Evolutionary conservation across 2,888 invertebrate species (phyloP).

Genomic region (Drosophila barbarae): DNA sequence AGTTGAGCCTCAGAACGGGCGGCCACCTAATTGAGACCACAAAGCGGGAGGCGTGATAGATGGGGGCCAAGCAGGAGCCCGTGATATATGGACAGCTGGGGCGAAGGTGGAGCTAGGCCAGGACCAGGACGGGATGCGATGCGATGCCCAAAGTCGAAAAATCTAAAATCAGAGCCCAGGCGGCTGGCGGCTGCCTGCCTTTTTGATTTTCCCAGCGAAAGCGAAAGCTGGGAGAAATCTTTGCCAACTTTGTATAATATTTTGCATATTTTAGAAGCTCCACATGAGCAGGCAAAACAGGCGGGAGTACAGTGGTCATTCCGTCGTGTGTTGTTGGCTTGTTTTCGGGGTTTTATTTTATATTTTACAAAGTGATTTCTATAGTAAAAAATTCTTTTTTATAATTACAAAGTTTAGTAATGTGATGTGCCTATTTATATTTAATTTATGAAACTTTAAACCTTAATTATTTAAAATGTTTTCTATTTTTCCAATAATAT

Average conservation of each 20-base stretch:
- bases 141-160: slow-evolving; percentile 31
- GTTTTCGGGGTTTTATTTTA: neutral
- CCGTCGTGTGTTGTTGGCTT: neutral
- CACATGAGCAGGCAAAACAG: slow-evolving; percentile 19
- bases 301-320: slow-evolving; percentile 10
- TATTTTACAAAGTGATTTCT: too few relatives aligned
- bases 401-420: neutral
- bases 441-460: neutral
- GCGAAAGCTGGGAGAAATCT: slow-evolving; percentile 37
- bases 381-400: neutral
- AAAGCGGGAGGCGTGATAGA: slow-evolving; percentile 25
- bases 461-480: neutral
- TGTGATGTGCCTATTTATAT: neutral
- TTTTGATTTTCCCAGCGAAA: slow-evolving; percentile 36
- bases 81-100: slow-evolving; percentile 22
- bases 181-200: neutral
- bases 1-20: slow-evolving; percentile 37
- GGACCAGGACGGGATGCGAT: neutral
- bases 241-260: slow-evolving; percentile 35
- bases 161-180: slow-evolving; percentile 39
- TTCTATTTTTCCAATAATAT: neutral
- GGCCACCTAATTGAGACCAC: slow-evolving; percentile 45
- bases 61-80: slow-evolving; percentile 5
- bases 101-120: slow-evolving; percentile 8
- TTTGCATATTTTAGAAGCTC: slow-evolving; percentile 33